Conservation (phyloP, 1,140 invertebrate species). For the Meloidogyne chitwoodi region DNA sequence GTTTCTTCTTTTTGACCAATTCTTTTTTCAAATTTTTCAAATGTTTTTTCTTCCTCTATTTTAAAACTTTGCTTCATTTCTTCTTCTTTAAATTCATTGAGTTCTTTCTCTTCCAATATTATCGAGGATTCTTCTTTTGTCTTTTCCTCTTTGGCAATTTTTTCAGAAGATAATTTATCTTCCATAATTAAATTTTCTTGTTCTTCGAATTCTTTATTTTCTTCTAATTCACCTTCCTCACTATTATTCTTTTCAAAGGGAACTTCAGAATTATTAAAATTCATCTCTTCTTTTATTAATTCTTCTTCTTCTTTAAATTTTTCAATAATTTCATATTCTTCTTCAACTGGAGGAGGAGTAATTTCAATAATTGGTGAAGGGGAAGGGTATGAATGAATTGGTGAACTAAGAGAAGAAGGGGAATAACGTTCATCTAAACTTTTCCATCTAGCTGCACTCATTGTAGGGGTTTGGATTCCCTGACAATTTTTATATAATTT, state of each 20-base stretch:
- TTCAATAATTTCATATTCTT: background rate
- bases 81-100: no score
- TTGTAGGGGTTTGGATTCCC: background rate
- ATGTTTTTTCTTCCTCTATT: no score
- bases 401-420: background rate
- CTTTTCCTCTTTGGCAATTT: no score
- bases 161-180: no score
- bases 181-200: background rate
- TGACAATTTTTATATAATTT: no score
- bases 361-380: slow-evolving; percentile 18
- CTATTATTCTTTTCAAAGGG: background rate
- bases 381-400: background rate
- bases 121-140: no score
- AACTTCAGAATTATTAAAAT: background rate
- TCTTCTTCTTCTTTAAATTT: background rate
- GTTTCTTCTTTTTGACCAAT: no score
- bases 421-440: slow-evolving; percentile 9
- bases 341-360: slow-evolving; percentile 7
- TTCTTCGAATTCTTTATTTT: background rate
- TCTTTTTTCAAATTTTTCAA: no score
- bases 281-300: background rate
- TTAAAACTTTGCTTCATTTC: background rate
- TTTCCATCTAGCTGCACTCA: slow-evolving; percentile 7
- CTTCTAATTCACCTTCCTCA: background rate
- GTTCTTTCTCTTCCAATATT: no score